Evolutionary conservation across 2,113 vertebrate species (phyloP).

Genomic region (Etheostoma spectabile): DNA sequence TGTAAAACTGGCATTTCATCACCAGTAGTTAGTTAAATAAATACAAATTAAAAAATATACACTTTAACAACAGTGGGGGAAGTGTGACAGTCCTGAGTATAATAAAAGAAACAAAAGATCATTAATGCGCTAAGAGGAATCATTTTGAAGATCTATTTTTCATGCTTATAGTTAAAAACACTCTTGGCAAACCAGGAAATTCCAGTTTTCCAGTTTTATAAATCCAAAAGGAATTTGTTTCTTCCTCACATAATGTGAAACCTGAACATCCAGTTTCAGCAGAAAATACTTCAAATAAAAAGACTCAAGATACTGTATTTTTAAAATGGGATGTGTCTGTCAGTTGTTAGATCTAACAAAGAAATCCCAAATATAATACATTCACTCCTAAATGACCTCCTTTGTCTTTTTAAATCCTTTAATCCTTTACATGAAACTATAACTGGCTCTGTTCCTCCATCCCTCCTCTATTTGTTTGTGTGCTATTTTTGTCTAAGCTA

Average conservation of each 20-base stretch:
- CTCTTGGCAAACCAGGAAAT: not conserved
- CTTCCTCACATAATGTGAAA: not conserved
- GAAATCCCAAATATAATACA: not conserved
- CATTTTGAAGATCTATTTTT: not conserved
- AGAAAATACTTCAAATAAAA: not conserved
- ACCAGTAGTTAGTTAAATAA: not conserved
- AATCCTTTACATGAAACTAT: not conserved
- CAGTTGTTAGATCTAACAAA: not conserved
- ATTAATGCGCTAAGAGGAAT: not conserved
- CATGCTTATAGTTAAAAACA: too few species aligned
- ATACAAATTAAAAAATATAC: not conserved
- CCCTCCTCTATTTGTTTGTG: conserved; percentile 28
- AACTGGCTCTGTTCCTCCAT: conserved; percentile 3
- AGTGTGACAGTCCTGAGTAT: not conserved
- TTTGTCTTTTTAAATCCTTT: not conserved
- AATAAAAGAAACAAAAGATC: not conserved
- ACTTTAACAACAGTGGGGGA: not conserved
- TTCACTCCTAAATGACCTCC: not conserved
- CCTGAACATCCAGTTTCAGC: not conserved
- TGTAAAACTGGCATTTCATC: not conserved
- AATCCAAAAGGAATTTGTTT: not conserved
- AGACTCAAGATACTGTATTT: not conserved
- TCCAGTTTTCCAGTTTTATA: not conserved
- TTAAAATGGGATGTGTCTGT: not conserved
- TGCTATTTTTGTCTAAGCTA: conserved; percentile 62